Evolutionary conservation across 2,113 vertebrate species (phyloP).

Genomic region (Carassius gibelio): DNA sequence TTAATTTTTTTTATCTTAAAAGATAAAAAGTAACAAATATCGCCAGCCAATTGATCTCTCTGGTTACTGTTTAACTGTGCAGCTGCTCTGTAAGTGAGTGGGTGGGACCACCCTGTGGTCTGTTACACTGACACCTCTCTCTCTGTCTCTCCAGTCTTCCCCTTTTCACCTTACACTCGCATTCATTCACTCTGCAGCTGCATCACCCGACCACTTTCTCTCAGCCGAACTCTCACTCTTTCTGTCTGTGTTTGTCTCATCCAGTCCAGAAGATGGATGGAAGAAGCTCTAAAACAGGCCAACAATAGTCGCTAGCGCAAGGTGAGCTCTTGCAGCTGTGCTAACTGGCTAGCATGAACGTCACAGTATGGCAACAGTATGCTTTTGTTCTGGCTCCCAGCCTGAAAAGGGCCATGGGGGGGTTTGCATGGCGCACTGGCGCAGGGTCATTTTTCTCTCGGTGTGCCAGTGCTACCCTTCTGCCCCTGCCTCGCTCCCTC

Average conservation of each 20-base stretch:
- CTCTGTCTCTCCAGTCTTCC: no score
- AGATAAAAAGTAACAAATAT: no score
- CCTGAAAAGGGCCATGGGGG: constrained; percentile 96
- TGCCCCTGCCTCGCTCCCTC: constrained; percentile 74
- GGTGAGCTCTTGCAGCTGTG: constrained; percentile 87
- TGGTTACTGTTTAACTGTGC: no score
- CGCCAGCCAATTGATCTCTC: no score
- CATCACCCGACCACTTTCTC: no score
- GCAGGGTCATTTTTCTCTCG: constrained; percentile 90
- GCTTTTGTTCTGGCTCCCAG: constrained; percentile 98
- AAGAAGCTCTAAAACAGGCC: constrained; percentile 93
- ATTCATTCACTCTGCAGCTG: no score
- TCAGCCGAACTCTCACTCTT: no score
- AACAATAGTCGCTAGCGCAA: constrained; percentile 98
- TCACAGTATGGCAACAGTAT: constrained; percentile 99
- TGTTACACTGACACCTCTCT: no score
- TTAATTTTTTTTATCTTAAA: no score
- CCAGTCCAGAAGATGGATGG: constrained; percentile 99
- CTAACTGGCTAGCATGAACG: constrained; percentile 81
- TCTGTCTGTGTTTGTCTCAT: constrained; percentile 79
- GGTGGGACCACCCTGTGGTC: no score
- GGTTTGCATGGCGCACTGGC: constrained; percentile 82
- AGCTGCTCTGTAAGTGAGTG: no score
- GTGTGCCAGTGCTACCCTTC: constrained; percentile 77
- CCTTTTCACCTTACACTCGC: no score